These are phyloP conservation scores for Zophobas morio DNA, from an alignment of 1,140 invertebrate genomes.

Conservation along the genomic window DNA sequence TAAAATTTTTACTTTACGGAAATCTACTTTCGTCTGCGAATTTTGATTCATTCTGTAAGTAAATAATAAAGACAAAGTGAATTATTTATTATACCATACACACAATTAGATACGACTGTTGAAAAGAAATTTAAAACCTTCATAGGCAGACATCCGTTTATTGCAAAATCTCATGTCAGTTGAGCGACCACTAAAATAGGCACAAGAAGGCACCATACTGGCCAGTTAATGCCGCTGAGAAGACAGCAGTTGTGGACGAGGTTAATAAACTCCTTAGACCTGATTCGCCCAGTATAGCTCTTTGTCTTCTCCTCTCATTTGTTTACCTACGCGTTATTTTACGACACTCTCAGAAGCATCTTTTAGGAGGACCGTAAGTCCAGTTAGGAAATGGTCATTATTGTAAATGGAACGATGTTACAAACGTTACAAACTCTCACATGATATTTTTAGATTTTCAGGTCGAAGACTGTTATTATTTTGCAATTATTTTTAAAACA, in stretches of 20 bases:
- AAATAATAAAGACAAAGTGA: too few relatives aligned
- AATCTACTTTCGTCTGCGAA: too few relatives aligned
- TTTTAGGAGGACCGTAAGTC: slow-evolving; percentile 15
- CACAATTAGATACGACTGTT: too few relatives aligned
- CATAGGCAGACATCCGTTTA: not conserved
- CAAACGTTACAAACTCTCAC: slow-evolving; percentile 17
- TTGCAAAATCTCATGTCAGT: not conserved
- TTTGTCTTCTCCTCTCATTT: slow-evolving; percentile 46
- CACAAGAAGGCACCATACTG: slow-evolving; percentile 28
- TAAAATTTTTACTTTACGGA: too few relatives aligned
- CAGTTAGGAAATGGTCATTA: slow-evolving; percentile 31
- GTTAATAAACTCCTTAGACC: slow-evolving; percentile 48
- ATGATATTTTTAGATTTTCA: slow-evolving; percentile 29
- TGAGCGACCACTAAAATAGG: slow-evolving; percentile 19
- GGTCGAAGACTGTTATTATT: slow-evolving; percentile 19
- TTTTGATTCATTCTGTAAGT: too few relatives aligned
- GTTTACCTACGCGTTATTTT: slow-evolving; percentile 40
- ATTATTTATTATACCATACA: too few relatives aligned
- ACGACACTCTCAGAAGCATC: slow-evolving; percentile 20
- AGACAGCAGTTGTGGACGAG: slow-evolving; percentile 37
- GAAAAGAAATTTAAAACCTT: not conserved
- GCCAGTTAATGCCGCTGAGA: slow-evolving; percentile 24
- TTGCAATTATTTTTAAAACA: too few relatives aligned
- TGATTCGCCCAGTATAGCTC: slow-evolving; percentile 44
- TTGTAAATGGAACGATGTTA: not conserved